Percentiles rank a stretch among this genome's conserved stretches.
Evolutionary conservation across 2,113 vertebrate genomes (phyloP).

Genomic region (Caloenas nicobarica): DNA sequence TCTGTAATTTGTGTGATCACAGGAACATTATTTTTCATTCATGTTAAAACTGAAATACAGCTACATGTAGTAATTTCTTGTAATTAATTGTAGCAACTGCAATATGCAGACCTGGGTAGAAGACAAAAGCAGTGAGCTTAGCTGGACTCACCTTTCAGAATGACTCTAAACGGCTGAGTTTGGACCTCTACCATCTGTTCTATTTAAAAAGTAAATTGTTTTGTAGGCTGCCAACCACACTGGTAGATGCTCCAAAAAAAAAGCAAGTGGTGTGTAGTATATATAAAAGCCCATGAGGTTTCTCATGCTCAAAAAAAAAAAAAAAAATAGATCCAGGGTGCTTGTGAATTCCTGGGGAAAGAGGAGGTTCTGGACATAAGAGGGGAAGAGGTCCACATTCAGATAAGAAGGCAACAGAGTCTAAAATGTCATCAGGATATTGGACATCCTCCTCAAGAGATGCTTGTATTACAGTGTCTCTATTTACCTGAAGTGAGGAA

Average conservation of each 20-base stretch:
- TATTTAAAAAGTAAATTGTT: slow-evolving; percentile 10
- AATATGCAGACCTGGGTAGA: not conserved
- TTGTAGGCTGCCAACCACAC: not conserved
- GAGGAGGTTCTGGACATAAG: not conserved
- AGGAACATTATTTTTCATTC: not conserved
- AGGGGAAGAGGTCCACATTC: not conserved
- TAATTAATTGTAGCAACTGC: not conserved
- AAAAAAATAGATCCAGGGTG: not conserved
- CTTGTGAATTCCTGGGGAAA: not conserved
- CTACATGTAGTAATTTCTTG: not conserved
- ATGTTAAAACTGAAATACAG: not conserved
- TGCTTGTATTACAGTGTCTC: not conserved
- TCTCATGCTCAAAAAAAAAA: not conserved
- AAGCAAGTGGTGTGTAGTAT: not conserved
- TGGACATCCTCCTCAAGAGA: not conserved
- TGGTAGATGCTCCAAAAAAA: not conserved
- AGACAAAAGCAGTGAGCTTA: not conserved
- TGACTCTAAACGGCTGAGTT: not conserved
- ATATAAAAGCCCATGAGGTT: not conserved
- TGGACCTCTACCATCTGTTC: slow-evolving; percentile 2
- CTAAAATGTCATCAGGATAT: not conserved
- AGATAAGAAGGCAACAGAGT: not conserved
- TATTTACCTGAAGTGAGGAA: not conserved
- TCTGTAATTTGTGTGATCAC: not conserved
- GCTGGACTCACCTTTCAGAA: not conserved